phyloP scores from a whole-genome alignment of 2,113 vertebrate species.

The Ptychochromis oligacanthus region DNA sequence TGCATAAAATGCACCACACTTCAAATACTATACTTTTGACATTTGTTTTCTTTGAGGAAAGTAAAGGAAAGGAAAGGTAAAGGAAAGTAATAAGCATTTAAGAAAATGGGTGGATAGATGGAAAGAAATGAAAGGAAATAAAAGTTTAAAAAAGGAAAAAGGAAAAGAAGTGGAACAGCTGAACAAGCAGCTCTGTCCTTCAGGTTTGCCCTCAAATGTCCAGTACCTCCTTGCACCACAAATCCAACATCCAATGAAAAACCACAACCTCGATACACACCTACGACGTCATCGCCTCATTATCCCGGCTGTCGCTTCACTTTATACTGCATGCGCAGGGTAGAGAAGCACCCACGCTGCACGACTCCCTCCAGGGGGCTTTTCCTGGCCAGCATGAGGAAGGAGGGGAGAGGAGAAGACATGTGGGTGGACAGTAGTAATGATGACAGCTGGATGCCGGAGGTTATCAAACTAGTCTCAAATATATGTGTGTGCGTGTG shows the following conservation, averaged over 20 bases:
- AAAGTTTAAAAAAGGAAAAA: neutral
- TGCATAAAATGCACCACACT: neutral
- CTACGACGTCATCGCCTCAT: slow-evolving; percentile 29
- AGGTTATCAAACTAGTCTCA: slow-evolving; percentile 43
- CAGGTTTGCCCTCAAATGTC: slow-evolving; percentile 35
- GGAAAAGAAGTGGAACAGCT: neutral
- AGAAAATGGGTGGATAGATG: neutral
- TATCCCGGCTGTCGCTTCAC: neutral
- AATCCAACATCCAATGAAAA: slow-evolving; percentile 25
- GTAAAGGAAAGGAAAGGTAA: neutral
- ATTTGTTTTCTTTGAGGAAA: neutral
- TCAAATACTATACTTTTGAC: neutral
- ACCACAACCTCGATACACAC: slow-evolving; percentile 10
- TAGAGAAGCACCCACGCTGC: slow-evolving; percentile 42
- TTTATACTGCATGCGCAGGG: neutral
- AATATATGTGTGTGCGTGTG: slow-evolving; percentile 21
- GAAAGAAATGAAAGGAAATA: neutral
- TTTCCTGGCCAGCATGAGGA: slow-evolving; percentile 42
- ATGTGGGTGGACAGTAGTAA: slow-evolving; percentile 44
- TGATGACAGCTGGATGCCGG: slow-evolving; percentile 52
- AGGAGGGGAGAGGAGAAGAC: slow-evolving; percentile 13
- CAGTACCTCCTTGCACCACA: slow-evolving; percentile 32
- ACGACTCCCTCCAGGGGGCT: slow-evolving; percentile 49
- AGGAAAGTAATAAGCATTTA: neutral
- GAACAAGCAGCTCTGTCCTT: slow-evolving; percentile 20